phyloP scores from a whole-genome alignment of 1,140 invertebrate genomes.

The Drosophila kohkoa region DNA sequence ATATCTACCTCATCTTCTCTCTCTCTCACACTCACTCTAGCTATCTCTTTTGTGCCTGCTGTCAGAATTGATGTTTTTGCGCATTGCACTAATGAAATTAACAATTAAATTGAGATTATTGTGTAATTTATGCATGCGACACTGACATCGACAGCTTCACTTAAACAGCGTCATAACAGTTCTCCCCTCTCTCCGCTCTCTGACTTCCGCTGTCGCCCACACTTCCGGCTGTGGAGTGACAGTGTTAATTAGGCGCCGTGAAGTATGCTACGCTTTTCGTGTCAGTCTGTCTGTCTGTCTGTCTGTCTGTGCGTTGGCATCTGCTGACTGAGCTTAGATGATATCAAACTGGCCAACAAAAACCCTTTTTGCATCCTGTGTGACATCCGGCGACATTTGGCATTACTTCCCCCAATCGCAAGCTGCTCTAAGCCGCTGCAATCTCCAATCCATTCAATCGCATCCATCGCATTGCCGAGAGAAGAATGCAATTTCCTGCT shows the following conservation, averaged over 20 bases:
- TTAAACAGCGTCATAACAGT: conserved; percentile 64
- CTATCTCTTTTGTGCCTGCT: not conserved
- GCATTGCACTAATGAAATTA: conserved; percentile 72
- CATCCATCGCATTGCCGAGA: conserved; percentile 7
- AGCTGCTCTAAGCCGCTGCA: not conserved
- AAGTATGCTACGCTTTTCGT: conserved; percentile 39
- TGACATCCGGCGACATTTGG: conserved; percentile 56
- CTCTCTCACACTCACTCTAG: not conserved
- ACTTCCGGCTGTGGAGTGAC: not conserved
- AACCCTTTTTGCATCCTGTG: conserved; percentile 32
- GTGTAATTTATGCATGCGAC: conserved; percentile 72
- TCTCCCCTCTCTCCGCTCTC: not conserved
- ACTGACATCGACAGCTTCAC: conserved; percentile 49
- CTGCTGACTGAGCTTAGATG: conserved; percentile 15
- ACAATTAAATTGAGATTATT: conserved; percentile 76
- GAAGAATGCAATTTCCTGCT: conserved; percentile 76
- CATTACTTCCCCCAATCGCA: conserved; percentile 26
- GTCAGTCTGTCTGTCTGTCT: conserved; percentile 32
- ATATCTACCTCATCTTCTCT: not conserved
- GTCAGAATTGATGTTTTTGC: conserved; percentile 54
- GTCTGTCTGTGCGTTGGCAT: not conserved
- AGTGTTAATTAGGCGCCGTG: conserved; percentile 6
- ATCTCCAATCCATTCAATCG: not conserved
- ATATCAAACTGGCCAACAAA: conserved; percentile 33
- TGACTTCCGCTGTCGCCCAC: not conserved